A percentile compares a stretch with the other conserved stretches of the same genome.
Conservation (phyloP, 2,888 invertebrate genomes). For the Cosmorhoe ocellata region DNA sequence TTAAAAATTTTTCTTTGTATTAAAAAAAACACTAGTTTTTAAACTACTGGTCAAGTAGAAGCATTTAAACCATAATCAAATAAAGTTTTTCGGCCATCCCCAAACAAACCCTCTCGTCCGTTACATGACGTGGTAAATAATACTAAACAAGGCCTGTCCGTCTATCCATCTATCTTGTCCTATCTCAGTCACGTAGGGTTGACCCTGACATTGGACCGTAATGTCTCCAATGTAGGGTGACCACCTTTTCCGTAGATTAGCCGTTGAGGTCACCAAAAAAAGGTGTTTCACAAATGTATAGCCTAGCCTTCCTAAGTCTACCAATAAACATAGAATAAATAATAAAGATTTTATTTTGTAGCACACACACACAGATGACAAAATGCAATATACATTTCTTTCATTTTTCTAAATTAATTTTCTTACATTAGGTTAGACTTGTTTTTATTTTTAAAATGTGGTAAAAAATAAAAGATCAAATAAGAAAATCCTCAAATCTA, state of each 20-base stretch:
- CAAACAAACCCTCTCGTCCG: background rate
- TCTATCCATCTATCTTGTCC: constrained; percentile 25
- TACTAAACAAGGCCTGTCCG: constrained; percentile 13
- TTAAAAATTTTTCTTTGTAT: no score
- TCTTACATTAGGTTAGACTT: no score
- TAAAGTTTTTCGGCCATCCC: background rate
- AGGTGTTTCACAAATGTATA: no score
- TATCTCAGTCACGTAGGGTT: constrained; percentile 28
- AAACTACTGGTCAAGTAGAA: constrained; percentile 4
- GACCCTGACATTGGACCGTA: constrained; percentile 32
- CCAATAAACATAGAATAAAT: no score
- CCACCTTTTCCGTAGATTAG: constrained; percentile 2
- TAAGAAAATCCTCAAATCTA: background rate
- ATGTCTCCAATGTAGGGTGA: constrained; percentile 20
- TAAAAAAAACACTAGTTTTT: no score
- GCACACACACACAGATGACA: no score
- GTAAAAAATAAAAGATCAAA: background rate
- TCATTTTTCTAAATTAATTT: no score
- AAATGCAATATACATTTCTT: no score
- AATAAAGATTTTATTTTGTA: no score
- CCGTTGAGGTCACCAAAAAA: no score
- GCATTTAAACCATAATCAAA: background rate
- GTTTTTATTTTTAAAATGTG: background rate
- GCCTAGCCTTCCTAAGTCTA: no score
- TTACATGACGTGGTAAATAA: constrained; percentile 8